Evolutionary conservation across 2,113 vertebrate genomes (phyloP), one percentile per base, ranked within the genome.

Genomic region (Alethe diademata): DNA sequence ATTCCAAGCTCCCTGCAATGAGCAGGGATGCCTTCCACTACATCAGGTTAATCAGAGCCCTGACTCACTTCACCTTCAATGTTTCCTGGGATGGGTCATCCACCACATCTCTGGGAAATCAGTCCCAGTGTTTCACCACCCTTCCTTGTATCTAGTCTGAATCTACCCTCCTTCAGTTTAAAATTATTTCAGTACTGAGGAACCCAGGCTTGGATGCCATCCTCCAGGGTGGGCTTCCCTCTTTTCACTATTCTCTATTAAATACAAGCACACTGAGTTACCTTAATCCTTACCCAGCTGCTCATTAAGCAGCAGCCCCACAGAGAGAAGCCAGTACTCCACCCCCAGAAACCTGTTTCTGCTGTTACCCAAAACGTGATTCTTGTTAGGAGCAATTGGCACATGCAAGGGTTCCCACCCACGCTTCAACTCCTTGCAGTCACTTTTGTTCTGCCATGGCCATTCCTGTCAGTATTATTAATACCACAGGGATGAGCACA

Each of bases 51-150:
- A 17, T 76, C 50, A 73, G 26, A 69, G 35, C 12, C 8, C 16
- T 0, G 0, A 42, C 12, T 19, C 56, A 4, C 4, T 6, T 73
- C 48, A 51, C 3, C 4, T 17, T 51, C 23, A 70, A 33, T 6
- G 9, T 47, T 65, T 73, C 18, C 36, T 51, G 26, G 18, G 5
- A 26, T 24, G n/a, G 12, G 14, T 3, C 1, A 0, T 61, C 60
- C 31, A n/a, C 26, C 3, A 20, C 20, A 18, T 40, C 40, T 60
- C 60, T 70, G 47, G 9, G 24, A 9, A 81, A 25, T 15, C 12
- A n/a, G 1, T 53, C 7, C 3, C 42, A 58, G 6, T 31, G 14
- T 25, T 81, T 61, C 28, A 65, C 8, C 13, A 57, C 1, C 8
- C 35, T 43, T 70, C 18, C 7, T 66, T 35, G 18, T 35, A 12